These are phyloP conservation scores for Dendrocincla tyrannina DNA, from an alignment of 2,797 vertebrate species.

Conservation along the genomic window DNA sequence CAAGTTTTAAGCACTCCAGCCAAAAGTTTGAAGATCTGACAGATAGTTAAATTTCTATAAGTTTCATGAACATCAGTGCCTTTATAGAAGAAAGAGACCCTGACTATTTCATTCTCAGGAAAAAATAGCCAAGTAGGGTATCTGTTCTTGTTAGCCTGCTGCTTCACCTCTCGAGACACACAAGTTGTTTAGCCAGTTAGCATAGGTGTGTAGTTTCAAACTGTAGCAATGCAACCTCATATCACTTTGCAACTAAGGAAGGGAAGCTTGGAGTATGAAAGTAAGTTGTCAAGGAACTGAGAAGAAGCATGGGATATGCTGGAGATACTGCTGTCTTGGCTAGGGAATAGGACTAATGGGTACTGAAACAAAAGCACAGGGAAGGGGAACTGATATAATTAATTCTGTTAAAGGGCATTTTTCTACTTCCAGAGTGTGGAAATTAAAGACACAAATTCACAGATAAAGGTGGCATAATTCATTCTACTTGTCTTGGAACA, in stretches of 20 bases:
- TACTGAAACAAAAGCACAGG: background rate
- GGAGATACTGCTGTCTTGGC: background rate
- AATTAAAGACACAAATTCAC: background rate
- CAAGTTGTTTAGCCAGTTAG: background rate
- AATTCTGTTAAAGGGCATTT: background rate
- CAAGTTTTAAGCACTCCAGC: background rate
- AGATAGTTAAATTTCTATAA: background rate
- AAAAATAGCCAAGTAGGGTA: background rate
- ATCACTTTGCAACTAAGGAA: background rate
- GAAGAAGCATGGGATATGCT: background rate
- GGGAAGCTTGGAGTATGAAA: background rate
- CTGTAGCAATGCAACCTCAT: background rate
- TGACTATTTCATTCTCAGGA: background rate
- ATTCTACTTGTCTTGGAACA: background rate
- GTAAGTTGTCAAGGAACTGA: background rate
- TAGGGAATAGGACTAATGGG: background rate
- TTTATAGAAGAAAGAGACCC: background rate
- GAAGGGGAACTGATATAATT: background rate
- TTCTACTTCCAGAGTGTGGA: background rate
- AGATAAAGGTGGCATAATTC: background rate
- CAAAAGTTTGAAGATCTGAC: background rate
- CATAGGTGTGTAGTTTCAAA: background rate
- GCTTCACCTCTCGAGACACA: fast-evolving
- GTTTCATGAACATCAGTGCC: background rate
- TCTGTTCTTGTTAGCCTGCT: background rate